Evolutionary conservation across 2,888 invertebrate genomes (phyloP).

Genomic region (Coremacera marginata): DNA sequence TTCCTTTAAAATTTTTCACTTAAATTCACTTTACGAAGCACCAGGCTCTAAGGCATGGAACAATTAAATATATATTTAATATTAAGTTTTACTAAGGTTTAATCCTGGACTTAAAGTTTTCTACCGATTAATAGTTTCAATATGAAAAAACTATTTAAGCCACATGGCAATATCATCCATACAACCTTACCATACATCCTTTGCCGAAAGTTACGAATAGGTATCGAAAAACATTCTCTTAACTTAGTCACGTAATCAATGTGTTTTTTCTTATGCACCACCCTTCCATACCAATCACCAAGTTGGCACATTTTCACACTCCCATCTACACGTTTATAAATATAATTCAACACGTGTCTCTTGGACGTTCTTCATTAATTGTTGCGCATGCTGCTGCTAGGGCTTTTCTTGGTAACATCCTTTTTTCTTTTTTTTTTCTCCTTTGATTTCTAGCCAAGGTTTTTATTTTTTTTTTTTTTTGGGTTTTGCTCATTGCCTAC

Average conservation of each 20-base stretch:
- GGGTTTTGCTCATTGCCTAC: not conserved
- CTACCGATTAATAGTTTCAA: not conserved
- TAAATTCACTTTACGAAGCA: too few relatives aligned
- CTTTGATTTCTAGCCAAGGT: not conserved
- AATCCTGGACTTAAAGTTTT: not conserved
- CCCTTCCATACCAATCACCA: not conserved
- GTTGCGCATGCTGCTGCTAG: not conserved
- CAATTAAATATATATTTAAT: too few relatives aligned
- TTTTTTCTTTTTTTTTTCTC: not conserved
- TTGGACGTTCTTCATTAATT: conserved; percentile 11
- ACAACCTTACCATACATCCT: not conserved
- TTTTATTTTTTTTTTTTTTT: not conserved
- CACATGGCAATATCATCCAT: not conserved
- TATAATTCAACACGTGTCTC: conserved; percentile 25
- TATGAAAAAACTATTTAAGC: not conserved
- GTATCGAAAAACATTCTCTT: conserved; percentile 9
- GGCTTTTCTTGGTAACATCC: not conserved
- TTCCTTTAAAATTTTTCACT: too few relatives aligned
- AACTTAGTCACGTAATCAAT: conserved; percentile 32
- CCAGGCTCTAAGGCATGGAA: too few relatives aligned
- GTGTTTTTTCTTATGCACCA: conserved; percentile 8
- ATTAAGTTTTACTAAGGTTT: not conserved
- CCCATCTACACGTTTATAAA: not conserved
- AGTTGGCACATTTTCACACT: not conserved
- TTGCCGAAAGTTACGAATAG: not conserved